Percentiles rank a stretch among this genome's conserved stretches.
phyloP scores from a whole-genome alignment of 2,888 invertebrate genomes.

The Drosophila colorata region DNA sequence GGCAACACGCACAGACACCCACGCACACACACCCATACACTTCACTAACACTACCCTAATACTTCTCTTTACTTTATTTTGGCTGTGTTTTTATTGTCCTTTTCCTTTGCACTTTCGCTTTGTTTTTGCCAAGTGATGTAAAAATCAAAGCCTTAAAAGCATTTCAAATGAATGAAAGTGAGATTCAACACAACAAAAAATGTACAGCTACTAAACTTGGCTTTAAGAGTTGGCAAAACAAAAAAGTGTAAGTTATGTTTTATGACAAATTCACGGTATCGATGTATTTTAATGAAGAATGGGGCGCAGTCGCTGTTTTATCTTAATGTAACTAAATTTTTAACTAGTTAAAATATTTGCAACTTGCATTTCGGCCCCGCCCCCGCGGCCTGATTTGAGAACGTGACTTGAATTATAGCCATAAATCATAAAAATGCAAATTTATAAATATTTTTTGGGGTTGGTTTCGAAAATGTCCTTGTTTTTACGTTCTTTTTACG shows the following conservation, averaged over 20 bases:
- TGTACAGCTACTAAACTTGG: not conserved
- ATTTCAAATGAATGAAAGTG: conserved; percentile 51
- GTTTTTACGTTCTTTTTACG: conserved; percentile 46
- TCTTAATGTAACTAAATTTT: not conserved
- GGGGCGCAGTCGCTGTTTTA: not conserved
- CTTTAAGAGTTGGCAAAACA: conserved; percentile 17
- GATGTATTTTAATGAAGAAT: conserved; percentile 3
- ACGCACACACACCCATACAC: conserved; percentile 12
- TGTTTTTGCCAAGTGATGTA: conserved; percentile 31
- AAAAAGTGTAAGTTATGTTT: not conserved
- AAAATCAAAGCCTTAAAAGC: conserved; percentile 70
- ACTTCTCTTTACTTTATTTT: conserved; percentile 15
- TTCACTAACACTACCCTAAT: conserved; percentile 10
- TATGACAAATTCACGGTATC: not conserved
- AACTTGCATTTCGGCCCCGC: not conserved
- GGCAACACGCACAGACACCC: conserved; percentile 26
- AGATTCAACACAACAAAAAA: conserved; percentile 26
- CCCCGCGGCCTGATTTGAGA: conserved; percentile 5
- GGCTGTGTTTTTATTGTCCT: conserved; percentile 33
- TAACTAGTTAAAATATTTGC: conserved; percentile 6
- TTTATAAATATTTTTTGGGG: conserved; percentile 13
- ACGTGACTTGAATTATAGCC: conserved; percentile 39
- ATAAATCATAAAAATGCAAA: conserved; percentile 64
- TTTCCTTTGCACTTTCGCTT: conserved; percentile 39
- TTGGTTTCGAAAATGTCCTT: conserved; percentile 35